These are phyloP conservation scores for Talpa occidentalis DNA, from an alignment of 2,113 vertebrate species.

Conservation along the genomic window DNA sequence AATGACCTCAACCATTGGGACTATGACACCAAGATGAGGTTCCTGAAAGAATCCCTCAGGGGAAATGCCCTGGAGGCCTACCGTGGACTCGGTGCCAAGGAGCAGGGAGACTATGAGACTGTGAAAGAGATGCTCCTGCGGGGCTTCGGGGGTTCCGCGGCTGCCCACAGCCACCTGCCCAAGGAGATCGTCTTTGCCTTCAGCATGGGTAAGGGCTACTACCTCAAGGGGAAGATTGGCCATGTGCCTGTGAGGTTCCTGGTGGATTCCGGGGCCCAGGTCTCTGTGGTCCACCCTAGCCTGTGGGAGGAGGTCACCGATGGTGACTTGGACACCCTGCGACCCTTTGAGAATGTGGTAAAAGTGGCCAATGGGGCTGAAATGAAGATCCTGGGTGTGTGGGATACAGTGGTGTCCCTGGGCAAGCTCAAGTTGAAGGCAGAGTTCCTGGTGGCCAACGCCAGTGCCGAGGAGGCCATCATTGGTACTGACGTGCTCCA, in stretches of 20 bases:
- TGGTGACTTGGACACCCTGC: slow-evolving; percentile 72
- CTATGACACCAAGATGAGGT: slow-evolving; percentile 55
- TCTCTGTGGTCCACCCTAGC: slow-evolving; percentile 76
- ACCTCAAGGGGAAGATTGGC: slow-evolving; percentile 80
- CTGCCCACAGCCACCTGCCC: neutral
- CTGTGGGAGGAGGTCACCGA: slow-evolving; percentile 80
- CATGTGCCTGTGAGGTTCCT: slow-evolving; percentile 74
- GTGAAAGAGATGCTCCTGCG: slow-evolving; percentile 69
- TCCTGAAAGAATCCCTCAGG: slow-evolving; percentile 73
- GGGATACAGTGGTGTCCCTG: slow-evolving; percentile 72
- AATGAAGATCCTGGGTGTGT: slow-evolving; percentile 81
- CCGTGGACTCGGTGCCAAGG: slow-evolving; percentile 31
- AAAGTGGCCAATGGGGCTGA: slow-evolving; percentile 80
- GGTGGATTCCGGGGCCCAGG: slow-evolving; percentile 80
- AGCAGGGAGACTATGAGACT: neutral
- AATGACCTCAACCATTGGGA: slow-evolving; percentile 76
- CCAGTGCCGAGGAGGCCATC: slow-evolving; percentile 74
- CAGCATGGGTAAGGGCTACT: slow-evolving; percentile 83
- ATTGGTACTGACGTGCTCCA: slow-evolving; percentile 78
- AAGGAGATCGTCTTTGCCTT: slow-evolving; percentile 79
- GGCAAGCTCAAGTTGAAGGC: slow-evolving; percentile 78
- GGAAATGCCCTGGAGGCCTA: slow-evolving; percentile 65
- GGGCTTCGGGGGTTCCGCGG: neutral
- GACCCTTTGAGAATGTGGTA: slow-evolving; percentile 77
- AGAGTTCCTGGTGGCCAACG: slow-evolving; percentile 77